These are phyloP conservation scores for Heliconius hermathena DNA, from an alignment of 1,140 invertebrate genomes.

Conservation along the genomic window DNA sequence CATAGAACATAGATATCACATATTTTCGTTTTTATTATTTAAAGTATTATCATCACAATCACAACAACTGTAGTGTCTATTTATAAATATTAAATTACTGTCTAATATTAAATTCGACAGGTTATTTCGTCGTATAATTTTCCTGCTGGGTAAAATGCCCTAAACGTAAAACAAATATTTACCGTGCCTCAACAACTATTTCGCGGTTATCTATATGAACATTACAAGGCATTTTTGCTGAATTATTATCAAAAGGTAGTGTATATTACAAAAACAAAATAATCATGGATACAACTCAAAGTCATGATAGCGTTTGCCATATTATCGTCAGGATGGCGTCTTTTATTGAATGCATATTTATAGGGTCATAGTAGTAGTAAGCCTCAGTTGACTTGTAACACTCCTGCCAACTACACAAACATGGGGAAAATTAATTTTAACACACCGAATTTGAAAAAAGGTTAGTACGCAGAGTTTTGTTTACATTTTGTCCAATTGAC, in stretches of 20 bases:
- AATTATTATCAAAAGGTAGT: not conserved
- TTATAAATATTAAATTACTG: not conserved
- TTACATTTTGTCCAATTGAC: not conserved
- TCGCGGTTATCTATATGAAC: not conserved
- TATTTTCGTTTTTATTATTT: too few species aligned
- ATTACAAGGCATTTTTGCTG: not conserved
- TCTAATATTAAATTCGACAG: not conserved
- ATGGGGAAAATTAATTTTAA: conserved; percentile 1
- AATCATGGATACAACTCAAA: not conserved
- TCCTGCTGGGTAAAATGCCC: not conserved
- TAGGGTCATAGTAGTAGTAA: not conserved
- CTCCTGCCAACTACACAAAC: not conserved
- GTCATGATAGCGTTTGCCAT: not conserved
- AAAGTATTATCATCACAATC: too few species aligned
- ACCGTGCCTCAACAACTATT: not conserved
- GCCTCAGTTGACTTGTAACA: not conserved
- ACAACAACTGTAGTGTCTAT: not conserved
- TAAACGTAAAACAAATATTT: not conserved
- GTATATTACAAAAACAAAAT: not conserved
- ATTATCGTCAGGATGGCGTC: not conserved
- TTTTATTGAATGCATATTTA: not conserved
- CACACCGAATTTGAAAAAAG: not conserved
- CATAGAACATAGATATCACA: too few species aligned
- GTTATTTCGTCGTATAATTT: not conserved
- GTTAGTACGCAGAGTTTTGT: not conserved